Conservation (phyloP, 1,140 invertebrate genomes). For the Hetaerina americana region DNA sequence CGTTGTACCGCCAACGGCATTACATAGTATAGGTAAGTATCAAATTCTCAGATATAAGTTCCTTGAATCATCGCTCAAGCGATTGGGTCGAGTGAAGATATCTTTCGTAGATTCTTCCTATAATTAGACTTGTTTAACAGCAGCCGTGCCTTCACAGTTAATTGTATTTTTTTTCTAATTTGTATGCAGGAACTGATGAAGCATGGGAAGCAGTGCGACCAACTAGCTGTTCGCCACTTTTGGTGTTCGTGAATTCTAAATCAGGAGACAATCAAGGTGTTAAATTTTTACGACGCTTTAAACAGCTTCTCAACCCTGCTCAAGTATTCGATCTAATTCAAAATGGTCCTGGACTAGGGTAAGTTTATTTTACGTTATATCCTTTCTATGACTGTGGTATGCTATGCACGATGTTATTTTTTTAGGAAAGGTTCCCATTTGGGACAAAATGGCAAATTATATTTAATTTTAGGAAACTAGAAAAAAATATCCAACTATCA, state of each 20-base stretch:
- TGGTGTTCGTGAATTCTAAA: conserved; percentile 95
- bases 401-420: too few relatives aligned
- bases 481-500: too few relatives aligned
- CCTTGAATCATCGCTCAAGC: too few relatives aligned
- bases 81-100: background rate
- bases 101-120: background rate
- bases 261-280: conserved; percentile 95
- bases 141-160: background rate
- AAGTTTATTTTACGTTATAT: conserved; percentile 26
- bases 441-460: too few relatives aligned
- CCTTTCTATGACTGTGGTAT: too few relatives aligned
- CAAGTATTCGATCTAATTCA: conserved; percentile 94
- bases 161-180: background rate
- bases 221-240: conserved; percentile 66
- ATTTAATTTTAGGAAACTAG: too few relatives aligned
- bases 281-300: conserved; percentile 91
- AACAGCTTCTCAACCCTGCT: conserved; percentile 90
- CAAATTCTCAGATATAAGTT: too few relatives aligned
- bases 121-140: conserved; percentile 3
- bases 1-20: conserved; percentile 81
- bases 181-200: conserved; percentile 53
- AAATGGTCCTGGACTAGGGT: conserved; percentile 76
- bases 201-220: conserved; percentile 79
- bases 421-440: too few relatives aligned
- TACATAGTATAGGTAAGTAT: conserved; percentile 75